Evolutionary conservation across 23 tunicate species (phyloP), one percentile per base, ranked within the genome.

Genomic region (Phallusia fumigata): DNA sequence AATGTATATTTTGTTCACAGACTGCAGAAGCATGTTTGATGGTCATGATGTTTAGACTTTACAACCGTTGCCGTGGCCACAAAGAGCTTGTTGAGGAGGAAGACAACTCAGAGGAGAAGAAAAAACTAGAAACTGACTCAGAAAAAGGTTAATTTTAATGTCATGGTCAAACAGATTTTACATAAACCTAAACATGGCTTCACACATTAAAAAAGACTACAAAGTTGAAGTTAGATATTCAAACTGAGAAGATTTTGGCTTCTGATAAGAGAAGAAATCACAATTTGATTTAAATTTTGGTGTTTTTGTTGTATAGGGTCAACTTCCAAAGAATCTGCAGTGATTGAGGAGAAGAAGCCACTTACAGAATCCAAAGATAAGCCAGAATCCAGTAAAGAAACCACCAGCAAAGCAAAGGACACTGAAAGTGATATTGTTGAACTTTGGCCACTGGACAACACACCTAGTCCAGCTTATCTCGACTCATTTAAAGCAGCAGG

Each of bases 21-120:
- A 86, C 83, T 35, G 83, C 76, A 19, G 95, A 90, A 65, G 95
- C 95, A 3, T 36, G 81, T 30, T 36, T 90, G 78, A 77, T 90
- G 40, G 81, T 90, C 53, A 35, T 82, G 28, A 26, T 85, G 16
- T 90, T 86, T 64, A 36, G 86, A 33, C 35, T 90, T 19, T 84
- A 84, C 52, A 65, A 85, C 24, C 82, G 95, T 21, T 76, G 78
- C 58, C 77, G 77, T 21, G 35, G 35, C 8, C 45, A 19, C 22
- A 74, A 74, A 19, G 13, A 74, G 35, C n/a, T 33, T 21, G 35
- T 33, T 33, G 77, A 74, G 77, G 77, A 74, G 13, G 45, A 74
- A 35, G 31, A 35, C 12, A 30, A 35, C n/a, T 33, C 45, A 18
- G 77, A 74, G 31, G 77, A 74, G 34, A 74, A 74, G 31, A 58